Base-by-base conservation (phyloP, 2,113 vertebrate species). In the Ondatra zibethicus region DNA sequence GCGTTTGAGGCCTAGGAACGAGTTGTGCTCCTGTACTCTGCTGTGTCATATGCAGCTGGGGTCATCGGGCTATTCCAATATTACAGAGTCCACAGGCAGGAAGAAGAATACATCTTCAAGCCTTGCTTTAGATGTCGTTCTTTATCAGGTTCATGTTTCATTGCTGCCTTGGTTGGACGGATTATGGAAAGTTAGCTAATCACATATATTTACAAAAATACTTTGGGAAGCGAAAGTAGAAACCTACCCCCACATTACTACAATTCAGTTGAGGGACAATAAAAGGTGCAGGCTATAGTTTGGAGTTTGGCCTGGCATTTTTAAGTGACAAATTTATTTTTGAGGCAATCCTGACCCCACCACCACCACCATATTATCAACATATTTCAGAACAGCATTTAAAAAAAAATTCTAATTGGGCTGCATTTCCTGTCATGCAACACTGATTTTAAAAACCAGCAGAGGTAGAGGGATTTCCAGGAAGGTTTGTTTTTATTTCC, bases 401-500 rank as follows among this genome's bases (percentile, higher is more conserved):
- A 7, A 21, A 58, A 58, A 58, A 58, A 21, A 7, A 87, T 78
- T 65, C 31, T 80, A 52, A 70, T 86, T 50, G 0, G 0, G 50
- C 47, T 89, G 3, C 76, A 80, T 91, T 92, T 96, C 93, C 91
- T 92, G 31, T 84, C 42, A 0, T 70, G 66, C 73, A 70, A 33
- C 36, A 70, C 91, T 94, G 88, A 70, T 65, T 95, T 77, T 91
- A 77, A 92, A 96, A 96, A 58, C 81, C 75, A 84, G 2, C 4
- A 70, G 66, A 95, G 85, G 61, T 81, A 81, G 70, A 42, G 93
- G 25, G 31, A 33, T 89, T 94, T 93, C 86, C 39, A 0, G 4
- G 86, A 92, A 93, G 33, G 50, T 96, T 76, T 88, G 55, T 95
- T 96, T 93, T 80, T 81, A 33, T 92, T 92, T 96, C 82, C 77